Evolutionary conservation across 2,113 vertebrate species (phyloP).

Genomic region (Thryonomys swinderianus): DNA sequence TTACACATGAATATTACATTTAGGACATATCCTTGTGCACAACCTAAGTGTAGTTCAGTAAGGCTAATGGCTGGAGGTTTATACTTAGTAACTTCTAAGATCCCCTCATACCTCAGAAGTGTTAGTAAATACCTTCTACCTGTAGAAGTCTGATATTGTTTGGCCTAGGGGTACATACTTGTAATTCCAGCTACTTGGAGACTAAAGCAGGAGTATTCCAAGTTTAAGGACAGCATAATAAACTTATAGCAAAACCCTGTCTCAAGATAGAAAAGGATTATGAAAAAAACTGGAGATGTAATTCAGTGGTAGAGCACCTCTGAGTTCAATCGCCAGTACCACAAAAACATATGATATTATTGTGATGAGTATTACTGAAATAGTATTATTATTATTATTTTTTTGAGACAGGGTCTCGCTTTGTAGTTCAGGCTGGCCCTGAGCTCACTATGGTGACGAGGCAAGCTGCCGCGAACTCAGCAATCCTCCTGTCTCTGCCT

Average conservation of each 20-base stretch:
- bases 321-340: neutral
- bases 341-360: neutral
- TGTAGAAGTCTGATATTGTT: neutral
- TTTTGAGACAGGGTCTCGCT: no score
- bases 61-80: neutral
- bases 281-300: neutral
- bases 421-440: no score
- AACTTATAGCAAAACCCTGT: neutral
- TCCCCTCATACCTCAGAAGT: neutral
- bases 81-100: neutral
- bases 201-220: neutral
- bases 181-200: neutral
- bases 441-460: no score
- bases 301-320: neutral
- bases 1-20: conserved; percentile 53
- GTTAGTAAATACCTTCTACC: neutral
- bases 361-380: neutral
- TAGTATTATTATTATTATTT: conserved; percentile 28
- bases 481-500: no score
- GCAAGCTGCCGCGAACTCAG: no score
- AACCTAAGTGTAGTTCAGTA: neutral
- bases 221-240: neutral
- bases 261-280: neutral
- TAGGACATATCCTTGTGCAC: neutral
- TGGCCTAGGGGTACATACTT: neutral